Evolutionary conservation across 2,888 invertebrate species (phyloP).

Genomic region (Meteorus colon): DNA sequence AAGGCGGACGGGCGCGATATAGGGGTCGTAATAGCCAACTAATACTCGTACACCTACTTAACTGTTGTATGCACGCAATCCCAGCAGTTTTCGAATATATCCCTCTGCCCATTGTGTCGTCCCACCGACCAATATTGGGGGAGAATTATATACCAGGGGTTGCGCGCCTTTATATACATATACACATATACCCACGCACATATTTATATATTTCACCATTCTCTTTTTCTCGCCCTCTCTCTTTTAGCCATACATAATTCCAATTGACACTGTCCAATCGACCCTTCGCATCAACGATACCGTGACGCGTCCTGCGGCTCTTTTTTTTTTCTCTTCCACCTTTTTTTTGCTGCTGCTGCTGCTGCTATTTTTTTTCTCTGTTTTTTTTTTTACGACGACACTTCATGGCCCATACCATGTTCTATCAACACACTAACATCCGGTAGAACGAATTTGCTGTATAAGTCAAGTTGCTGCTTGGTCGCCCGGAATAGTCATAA

Average conservation of each 20-base stretch:
- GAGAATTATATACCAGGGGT: conserved; percentile 31
- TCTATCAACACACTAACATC: conserved; percentile 51
- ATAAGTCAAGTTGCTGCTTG: conserved; percentile 36
- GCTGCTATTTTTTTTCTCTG: neutral
- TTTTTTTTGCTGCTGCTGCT: conserved; percentile 7
- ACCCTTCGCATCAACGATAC: conserved; percentile 47
- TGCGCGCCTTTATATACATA: conserved; percentile 4
- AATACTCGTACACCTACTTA: conserved; percentile 53
- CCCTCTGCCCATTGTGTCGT: conserved; percentile 3
- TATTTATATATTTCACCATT: conserved; percentile 21
- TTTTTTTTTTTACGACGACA: conserved; percentile 4
- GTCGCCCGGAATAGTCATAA: conserved; percentile 12
- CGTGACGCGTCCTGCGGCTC: conserved; percentile 45
- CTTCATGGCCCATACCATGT: conserved; percentile 7
- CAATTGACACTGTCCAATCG: conserved; percentile 50
- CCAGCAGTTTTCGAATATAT: conserved; percentile 7
- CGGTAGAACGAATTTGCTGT: conserved; percentile 40
- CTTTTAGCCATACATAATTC: conserved; percentile 38
- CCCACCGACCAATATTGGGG: conserved; percentile 23
- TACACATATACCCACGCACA: neutral
- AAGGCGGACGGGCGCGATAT: conserved; percentile 32
- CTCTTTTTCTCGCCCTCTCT: conserved; percentile 36
- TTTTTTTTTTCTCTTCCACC: conserved; percentile 44
- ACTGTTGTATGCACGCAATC: conserved; percentile 47
- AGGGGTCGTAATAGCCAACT: conserved; percentile 54